These are phyloP conservation scores for Athetis lepigone DNA, from an alignment of 2,888 invertebrate genomes.

Conservation along the genomic window DNA sequence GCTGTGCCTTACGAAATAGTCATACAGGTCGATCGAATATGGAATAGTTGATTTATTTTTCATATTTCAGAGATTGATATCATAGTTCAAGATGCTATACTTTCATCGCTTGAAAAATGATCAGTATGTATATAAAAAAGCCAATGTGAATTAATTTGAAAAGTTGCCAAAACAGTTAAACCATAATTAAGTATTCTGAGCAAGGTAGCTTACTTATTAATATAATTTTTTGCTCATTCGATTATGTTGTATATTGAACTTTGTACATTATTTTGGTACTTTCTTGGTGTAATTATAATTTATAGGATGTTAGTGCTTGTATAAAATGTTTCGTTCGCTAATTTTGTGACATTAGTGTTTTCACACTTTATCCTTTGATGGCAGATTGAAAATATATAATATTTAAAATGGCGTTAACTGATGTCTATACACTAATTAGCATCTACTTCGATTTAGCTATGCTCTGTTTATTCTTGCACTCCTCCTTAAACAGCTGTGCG, in stretches of 20 bases:
- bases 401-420: background rate
- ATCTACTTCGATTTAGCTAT: too few species aligned
- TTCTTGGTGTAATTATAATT: slow-evolving; percentile 42
- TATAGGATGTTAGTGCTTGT: slow-evolving; percentile 32
- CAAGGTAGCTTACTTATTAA: slow-evolving; percentile 38
- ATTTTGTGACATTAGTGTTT: slow-evolving; percentile 25
- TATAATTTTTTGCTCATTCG: slow-evolving; percentile 40
- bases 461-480: too few species aligned
- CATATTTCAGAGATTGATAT: too few species aligned
- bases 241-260: slow-evolving; percentile 10
- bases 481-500: too few species aligned
- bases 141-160: slow-evolving; percentile 23
- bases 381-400: slow-evolving; percentile 1
- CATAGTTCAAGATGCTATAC: too few species aligned
- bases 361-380: slow-evolving; percentile 46
- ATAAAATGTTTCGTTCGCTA: slow-evolving; percentile 24
- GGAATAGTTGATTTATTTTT: too few species aligned
- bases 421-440: too few species aligned
- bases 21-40: too few species aligned
- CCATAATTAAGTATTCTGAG: slow-evolving; percentile 18
- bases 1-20: too few species aligned
- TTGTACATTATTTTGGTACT: slow-evolving; percentile 47
- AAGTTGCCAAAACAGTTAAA: slow-evolving; percentile 12
- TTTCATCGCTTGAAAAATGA: too few species aligned
- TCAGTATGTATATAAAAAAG: background rate